Percentiles rank a stretch among this genome's conserved stretches.
phyloP scores from a whole-genome alignment of 2,888 invertebrate species.

The Cosmopolites sordidus region DNA sequence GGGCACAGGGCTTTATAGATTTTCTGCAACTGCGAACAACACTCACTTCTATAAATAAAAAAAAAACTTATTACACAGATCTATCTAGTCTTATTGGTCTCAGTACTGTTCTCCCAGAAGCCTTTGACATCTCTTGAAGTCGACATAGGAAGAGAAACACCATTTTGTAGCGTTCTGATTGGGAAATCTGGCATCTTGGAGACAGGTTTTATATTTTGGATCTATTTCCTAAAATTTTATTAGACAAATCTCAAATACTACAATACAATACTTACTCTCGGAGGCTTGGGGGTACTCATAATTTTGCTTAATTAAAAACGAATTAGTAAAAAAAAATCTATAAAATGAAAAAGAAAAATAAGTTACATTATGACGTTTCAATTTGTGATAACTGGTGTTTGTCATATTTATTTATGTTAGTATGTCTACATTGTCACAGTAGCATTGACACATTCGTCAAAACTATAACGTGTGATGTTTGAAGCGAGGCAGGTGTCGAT shows the following conservation, averaged over 20 bases:
- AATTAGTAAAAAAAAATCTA: too few species aligned
- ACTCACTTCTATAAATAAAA: slow-evolving; percentile 28
- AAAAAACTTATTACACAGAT: background rate
- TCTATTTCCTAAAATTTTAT: background rate
- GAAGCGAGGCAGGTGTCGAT: too few species aligned
- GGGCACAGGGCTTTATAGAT: slow-evolving; percentile 32
- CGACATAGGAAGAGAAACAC: slow-evolving; percentile 32
- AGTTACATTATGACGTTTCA: too few species aligned
- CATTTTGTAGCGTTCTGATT: slow-evolving; percentile 31
- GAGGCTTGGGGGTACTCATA: slow-evolving; percentile 5
- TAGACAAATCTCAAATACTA: too few species aligned
- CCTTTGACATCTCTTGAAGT: slow-evolving; percentile 30
- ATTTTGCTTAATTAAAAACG: background rate
- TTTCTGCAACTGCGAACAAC: slow-evolving; percentile 31
- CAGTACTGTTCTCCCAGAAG: slow-evolving; percentile 33
- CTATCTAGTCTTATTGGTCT: too few species aligned
- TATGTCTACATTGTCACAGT: too few species aligned
- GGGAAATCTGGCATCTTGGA: slow-evolving; percentile 31
- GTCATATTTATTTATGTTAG: too few species aligned
- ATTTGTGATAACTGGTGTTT: too few species aligned
- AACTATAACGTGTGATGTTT: too few species aligned
- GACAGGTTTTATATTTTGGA: slow-evolving; percentile 20
- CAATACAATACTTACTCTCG: background rate
- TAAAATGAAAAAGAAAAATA: too few species aligned
- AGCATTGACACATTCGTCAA: too few species aligned